Evolutionary conservation across 2,113 vertebrate genomes (phyloP).

Genomic region (Litocranius walleri): DNA sequence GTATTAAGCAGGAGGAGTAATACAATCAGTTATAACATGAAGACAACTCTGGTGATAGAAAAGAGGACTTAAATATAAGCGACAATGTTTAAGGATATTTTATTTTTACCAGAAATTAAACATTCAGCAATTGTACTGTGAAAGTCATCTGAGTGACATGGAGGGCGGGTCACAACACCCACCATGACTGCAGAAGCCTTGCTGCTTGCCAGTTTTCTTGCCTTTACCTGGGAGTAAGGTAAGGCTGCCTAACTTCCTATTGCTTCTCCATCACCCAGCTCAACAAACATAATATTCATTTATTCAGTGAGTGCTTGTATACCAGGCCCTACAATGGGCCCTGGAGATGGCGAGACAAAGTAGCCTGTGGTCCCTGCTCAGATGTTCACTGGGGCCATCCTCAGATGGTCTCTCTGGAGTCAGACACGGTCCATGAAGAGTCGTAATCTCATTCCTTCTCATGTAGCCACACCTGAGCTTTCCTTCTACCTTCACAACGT

Average conservation of each 20-base stretch:
- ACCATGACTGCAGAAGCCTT: background rate
- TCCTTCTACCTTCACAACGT: background rate
- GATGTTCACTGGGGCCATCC: background rate
- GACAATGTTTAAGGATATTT: background rate
- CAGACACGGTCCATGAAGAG: background rate
- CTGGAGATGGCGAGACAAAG: background rate
- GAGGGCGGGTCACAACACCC: background rate
- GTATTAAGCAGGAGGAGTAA: background rate
- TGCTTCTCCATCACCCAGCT: background rate
- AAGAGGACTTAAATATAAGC: background rate
- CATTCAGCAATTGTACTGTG: background rate
- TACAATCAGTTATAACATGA: background rate
- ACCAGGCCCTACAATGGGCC: background rate
- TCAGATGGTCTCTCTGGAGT: background rate
- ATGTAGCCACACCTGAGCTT: background rate
- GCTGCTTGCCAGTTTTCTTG: background rate
- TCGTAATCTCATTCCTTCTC: background rate
- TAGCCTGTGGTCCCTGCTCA: background rate
- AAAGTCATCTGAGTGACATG: background rate
- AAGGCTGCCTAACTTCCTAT: background rate
- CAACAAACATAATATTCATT: background rate
- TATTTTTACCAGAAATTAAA: conserved; percentile 4
- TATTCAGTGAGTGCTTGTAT: background rate
- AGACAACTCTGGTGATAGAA: background rate
- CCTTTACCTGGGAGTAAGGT: background rate